These are phyloP conservation scores for Premnoplex brunnescens DNA, from an alignment of 2,797 vertebrate species.

Conservation along the genomic window DNA sequence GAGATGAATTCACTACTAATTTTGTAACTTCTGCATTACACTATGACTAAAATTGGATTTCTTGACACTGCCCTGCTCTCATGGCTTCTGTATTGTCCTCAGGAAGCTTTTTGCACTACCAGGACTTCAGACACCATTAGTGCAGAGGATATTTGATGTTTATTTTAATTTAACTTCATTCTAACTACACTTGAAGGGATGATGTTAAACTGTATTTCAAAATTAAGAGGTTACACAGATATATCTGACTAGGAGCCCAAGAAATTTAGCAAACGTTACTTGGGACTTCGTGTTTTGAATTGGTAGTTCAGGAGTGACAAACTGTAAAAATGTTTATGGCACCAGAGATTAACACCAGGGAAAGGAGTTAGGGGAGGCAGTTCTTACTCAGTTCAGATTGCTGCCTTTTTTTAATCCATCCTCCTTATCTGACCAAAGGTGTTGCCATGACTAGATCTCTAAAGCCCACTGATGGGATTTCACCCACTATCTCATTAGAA, in stretches of 20 bases:
- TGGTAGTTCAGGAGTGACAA: neutral
- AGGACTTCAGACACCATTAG: neutral
- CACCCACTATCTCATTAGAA: conserved; percentile 41
- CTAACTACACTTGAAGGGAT: neutral
- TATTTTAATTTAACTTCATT: neutral
- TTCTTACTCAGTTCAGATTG: neutral
- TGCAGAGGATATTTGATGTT: neutral
- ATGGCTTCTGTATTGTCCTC: neutral
- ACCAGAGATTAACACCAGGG: neutral
- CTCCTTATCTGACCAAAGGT: neutral
- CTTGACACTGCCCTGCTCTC: neutral
- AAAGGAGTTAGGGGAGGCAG: neutral
- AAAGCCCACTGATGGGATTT: conserved; percentile 40
- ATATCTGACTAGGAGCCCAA: neutral
- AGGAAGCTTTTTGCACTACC: neutral
- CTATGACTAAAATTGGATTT: neutral
- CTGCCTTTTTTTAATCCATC: neutral
- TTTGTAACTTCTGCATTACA: neutral
- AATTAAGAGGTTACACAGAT: neutral
- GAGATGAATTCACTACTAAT: neutral
- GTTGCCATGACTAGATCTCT: neutral
- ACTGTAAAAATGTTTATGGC: neutral
- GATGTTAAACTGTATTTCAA: neutral
- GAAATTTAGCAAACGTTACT: neutral
- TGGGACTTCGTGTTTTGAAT: neutral